These are phyloP conservation scores for Semnopithecus entellus DNA, from an alignment of 2,113 vertebrate species.

Conservation along the genomic window DNA sequence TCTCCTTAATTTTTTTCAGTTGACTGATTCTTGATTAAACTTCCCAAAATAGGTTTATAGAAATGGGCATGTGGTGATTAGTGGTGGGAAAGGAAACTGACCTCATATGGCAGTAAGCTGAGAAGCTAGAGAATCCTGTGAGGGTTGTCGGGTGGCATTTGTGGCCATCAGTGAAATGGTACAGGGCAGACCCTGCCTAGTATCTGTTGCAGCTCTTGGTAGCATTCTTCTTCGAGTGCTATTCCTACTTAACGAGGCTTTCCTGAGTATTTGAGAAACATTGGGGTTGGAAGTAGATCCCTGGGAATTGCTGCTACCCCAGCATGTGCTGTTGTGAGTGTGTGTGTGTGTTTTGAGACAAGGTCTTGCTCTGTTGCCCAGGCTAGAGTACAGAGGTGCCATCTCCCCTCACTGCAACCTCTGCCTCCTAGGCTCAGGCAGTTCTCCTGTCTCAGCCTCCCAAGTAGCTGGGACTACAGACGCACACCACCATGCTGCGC, in stretches of 20 bases:
- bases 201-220: background rate
- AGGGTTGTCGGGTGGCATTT: background rate
- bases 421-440: too few species aligned
- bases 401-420: too few species aligned
- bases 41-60: slow-evolving; percentile 35
- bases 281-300: background rate
- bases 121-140: background rate
- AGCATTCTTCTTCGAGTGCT: accelerated
- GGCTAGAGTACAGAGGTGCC: too few species aligned
- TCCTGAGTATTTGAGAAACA: background rate
- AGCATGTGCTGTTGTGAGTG: background rate
- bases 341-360: too few species aligned
- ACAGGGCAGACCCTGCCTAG: background rate
- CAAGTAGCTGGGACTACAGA: too few species aligned
- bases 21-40: slow-evolving; percentile 19
- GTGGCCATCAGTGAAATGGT: background rate
- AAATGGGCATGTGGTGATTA: background rate
- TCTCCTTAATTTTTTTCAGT: slow-evolving; percentile 15
- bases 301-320: background rate
- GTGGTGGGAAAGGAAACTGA: background rate
- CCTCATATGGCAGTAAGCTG: background rate
- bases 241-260: accelerated
- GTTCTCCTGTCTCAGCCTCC: too few species aligned
- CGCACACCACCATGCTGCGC: too few species aligned
- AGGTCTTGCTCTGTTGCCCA: too few species aligned